phyloP scores from a whole-genome alignment of 2,797 vertebrate genomes.

The Muraenolepis orangiensis region DNA sequence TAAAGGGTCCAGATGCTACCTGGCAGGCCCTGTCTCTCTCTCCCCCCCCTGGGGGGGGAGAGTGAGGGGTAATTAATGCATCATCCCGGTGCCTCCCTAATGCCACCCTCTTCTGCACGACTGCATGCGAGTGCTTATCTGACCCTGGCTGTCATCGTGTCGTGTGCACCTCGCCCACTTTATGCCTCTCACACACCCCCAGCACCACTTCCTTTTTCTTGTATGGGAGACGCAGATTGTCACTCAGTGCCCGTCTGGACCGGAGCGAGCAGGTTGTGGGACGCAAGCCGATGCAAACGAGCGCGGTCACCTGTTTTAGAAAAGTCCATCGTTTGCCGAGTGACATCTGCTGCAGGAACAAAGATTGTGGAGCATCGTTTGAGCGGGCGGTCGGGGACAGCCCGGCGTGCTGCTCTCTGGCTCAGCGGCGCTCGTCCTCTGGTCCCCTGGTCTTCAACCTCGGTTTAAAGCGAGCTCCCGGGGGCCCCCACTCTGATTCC shows the following conservation, averaged over 20 bases:
- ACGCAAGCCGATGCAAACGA: too few species aligned
- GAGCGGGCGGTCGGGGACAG: neutral
- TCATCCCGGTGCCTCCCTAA: constrained; percentile 59
- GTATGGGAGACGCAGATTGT: too few species aligned
- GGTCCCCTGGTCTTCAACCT: neutral
- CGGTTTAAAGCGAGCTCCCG: neutral
- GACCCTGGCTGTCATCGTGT: constrained; percentile 44
- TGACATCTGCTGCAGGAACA: neutral
- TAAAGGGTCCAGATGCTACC: constrained; percentile 68
- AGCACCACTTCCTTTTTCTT: too few species aligned
- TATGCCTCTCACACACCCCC: constrained; percentile 36
- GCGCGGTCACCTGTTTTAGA: too few species aligned
- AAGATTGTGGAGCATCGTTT: neutral
- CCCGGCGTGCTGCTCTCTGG: neutral
- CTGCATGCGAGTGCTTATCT: constrained; percentile 47
- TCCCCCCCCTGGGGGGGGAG: constrained; percentile 34
- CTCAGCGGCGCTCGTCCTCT: neutral
- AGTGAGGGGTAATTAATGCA: constrained; percentile 56
- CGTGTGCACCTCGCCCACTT: constrained; percentile 48
- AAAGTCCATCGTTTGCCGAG: too few species aligned
- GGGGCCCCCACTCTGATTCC: neutral
- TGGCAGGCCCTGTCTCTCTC: constrained; percentile 50
- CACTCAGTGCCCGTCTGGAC: too few species aligned
- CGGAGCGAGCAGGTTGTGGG: too few species aligned
- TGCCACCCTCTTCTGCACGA: constrained; percentile 64